phyloP scores from a whole-genome alignment of 2,888 invertebrate species.

The Pyrrhia umbra region DNA sequence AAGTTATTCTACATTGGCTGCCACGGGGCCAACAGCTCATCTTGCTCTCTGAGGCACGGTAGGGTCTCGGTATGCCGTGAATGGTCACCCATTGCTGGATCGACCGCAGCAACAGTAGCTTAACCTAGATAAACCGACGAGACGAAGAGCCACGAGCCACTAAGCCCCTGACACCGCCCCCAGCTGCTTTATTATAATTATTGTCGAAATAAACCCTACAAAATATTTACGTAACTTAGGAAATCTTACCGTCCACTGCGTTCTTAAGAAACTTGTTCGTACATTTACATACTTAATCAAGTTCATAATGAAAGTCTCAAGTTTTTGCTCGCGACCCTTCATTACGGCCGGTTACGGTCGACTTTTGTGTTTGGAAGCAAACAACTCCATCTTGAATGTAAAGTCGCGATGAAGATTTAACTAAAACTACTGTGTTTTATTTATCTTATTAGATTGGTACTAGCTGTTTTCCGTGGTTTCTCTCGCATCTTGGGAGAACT shows the following conservation, averaged over 20 bases:
- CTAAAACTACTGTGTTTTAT: not conserved
- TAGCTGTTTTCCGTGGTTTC: too few species aligned
- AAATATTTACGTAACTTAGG: constrained; percentile 32
- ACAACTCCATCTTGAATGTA: constrained; percentile 49
- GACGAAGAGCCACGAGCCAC: too few species aligned
- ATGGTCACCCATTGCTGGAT: too few species aligned
- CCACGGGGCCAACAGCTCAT: too few species aligned
- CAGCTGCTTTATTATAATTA: not conserved
- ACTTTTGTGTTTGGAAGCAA: constrained; percentile 43
- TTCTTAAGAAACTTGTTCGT: constrained; percentile 35
- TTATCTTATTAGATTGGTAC: not conserved
- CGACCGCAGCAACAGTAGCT: too few species aligned
- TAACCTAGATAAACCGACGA: constrained; percentile 16
- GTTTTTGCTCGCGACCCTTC: constrained; percentile 50
- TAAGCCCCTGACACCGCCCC: not conserved
- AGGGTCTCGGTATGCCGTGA: too few species aligned
- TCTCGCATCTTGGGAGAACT: too few species aligned
- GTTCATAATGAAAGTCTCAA: constrained; percentile 50
- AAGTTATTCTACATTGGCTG: too few species aligned
- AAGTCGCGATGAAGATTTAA: not conserved
- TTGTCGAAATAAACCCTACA: constrained; percentile 11
- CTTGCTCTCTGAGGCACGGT: too few species aligned
- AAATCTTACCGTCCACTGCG: constrained; percentile 36
- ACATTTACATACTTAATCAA: constrained; percentile 63
- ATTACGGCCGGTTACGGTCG: constrained; percentile 38